These are phyloP conservation scores for Arctopsyche grandis DNA, from an alignment of 1,140 invertebrate genomes.

Conservation along the genomic window DNA sequence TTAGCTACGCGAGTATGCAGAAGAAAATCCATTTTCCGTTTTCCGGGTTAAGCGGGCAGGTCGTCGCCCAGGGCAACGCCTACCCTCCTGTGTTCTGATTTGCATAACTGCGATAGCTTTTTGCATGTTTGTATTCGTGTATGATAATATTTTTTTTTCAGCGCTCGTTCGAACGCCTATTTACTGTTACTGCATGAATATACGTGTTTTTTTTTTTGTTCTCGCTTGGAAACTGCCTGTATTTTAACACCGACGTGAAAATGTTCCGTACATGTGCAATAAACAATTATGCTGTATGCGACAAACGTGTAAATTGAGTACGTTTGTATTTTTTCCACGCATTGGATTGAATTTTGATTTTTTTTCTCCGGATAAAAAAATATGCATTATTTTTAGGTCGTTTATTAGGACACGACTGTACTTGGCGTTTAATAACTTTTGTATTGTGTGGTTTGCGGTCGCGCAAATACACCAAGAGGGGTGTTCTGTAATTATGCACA, in stretches of 20 bases:
- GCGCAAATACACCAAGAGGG: neutral
- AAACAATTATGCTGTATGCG: neutral
- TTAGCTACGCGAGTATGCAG: neutral
- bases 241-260: neutral
- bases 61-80: slow-evolving; percentile 30
- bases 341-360: slow-evolving; percentile 1
- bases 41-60: slow-evolving; percentile 38
- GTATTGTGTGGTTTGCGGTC: neutral
- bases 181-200: slow-evolving; percentile 9
- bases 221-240: neutral
- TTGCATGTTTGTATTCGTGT: slow-evolving; percentile 43
- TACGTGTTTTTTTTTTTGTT: neutral
- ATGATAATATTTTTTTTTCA: slow-evolving; percentile 29
- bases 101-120: slow-evolving; percentile 39
- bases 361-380: neutral
- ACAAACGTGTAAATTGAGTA: neutral
- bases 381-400: neutral
- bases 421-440: slow-evolving; percentile 1
- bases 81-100: slow-evolving; percentile 13
- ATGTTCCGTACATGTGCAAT: neutral
- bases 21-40: slow-evolving; percentile 41
- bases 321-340: neutral
- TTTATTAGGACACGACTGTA: neutral
- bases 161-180: slow-evolving; percentile 26
- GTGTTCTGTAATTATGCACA: too few relatives aligned